Base-by-base conservation (phyloP, 2,797 vertebrate species). In the Ctenopoma multispine region DNA sequence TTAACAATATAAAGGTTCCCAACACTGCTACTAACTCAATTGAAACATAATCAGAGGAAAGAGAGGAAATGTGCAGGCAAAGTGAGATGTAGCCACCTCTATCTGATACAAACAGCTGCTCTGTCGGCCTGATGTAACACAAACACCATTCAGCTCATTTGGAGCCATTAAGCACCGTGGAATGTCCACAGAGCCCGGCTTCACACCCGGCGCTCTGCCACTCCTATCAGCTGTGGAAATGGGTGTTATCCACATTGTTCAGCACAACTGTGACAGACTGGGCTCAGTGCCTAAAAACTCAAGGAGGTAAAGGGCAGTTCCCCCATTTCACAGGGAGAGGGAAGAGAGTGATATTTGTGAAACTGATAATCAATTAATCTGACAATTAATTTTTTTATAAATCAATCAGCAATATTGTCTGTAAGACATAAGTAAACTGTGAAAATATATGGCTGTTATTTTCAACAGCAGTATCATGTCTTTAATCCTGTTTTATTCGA, bases 191-290 rank as follows among this genome's bases (percentile, higher is more conserved):
- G 83, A 74, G 72, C 65, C 65, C 36, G 34, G 83, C 79, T 87
- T 85, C 88, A 87, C 88, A 80, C 84, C 79, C 79, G 54, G 61
- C 23, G 44, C 79, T 31, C 77, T n/a, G 73, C 63, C 31, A 29
- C 77, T 58, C 87, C 91, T 92, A 93, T 94, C 93, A 89, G 88
- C 87, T 80, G 86, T 91, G 92, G 90, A 92, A 93, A 84, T 87
- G 86, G 86, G 83, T 81, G 89, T 84, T 90, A 77, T 68, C 81
- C 77, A 86, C 88, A 90, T 92, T 90, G 90, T 93, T 91, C 81
- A 75, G 80, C 65, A 69, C 63, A 68, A 61, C 59, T 54, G 65
- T 82, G 87, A 82, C 73, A 72, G 81, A 67, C 66, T 38, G 72
- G 63, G 80, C 76, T 36, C 54, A 6, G 24, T 15, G 75, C 74